Evolutionary conservation across 2,888 invertebrate species (phyloP), one percentile per base, ranked within the genome.

Genomic region (Heliconius aoede): DNA sequence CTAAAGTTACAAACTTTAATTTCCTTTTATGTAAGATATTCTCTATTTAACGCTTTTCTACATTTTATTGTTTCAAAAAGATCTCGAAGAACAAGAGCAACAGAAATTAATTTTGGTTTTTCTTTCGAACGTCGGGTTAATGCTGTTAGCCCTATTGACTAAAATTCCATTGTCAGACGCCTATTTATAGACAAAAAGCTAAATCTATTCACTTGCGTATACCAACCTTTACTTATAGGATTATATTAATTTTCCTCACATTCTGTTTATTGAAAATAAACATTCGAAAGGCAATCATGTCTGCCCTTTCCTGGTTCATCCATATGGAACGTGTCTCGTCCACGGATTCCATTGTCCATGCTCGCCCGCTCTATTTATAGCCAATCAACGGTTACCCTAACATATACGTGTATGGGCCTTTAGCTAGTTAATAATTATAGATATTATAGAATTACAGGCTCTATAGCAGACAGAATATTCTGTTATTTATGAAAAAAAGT

Each of bases 271-370:
- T 74, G 79, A 61, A 28, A 65, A 64, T 77, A 75, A 79, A 77
- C 77, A 77, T 75, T 71, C 65, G 60, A 65, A 75, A 77, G 40
- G 73, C 69, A 77, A 75, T 79, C 79, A 75, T 79, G 84, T 85
- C 84, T 90, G 87, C 89, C 89, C 92, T 92, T 91, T 91, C 88
- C 85, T 86, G 85, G 89, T 86, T 89, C 90, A 92, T 92, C 92
- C 93, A 93, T 93, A 94, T 92, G 92, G 91, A 93, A 90, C 91
- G 88, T 86, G 90, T 88, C 91, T 91, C 87, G 90, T 89, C 91
- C 90, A 88, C 87, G 90, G 91, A 91, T 91, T 92, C 91, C 90
- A 92, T 92, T 92, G 93, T 93, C 92, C 92, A 89, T 87, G 88
- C 85, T 81, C 80, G 88, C 83, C 82, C 80, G 81, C 81, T 84